Percentiles rank a stretch among this genome's conserved stretches.
phyloP scores from a whole-genome alignment of 2,888 invertebrate species.

The Chrysolina haemoptera region DNA sequence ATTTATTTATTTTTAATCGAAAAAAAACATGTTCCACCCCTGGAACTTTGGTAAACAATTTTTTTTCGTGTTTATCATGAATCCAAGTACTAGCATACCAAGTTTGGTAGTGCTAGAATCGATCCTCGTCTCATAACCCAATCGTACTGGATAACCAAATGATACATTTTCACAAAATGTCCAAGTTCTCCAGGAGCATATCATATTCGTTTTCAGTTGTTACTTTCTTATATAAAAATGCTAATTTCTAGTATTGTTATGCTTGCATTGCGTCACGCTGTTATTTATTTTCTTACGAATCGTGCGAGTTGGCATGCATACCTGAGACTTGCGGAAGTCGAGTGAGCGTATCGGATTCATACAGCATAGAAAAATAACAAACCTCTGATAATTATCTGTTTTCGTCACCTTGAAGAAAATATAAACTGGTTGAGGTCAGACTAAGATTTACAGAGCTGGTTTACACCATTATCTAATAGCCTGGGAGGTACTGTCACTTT shows the following conservation, averaged over 20 bases:
- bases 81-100: too few relatives aligned
- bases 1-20: too few relatives aligned
- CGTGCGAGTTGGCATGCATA: constrained; percentile 1
- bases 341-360: not conserved
- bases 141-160: too few relatives aligned
- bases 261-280: constrained; percentile 30
- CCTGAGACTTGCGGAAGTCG: not conserved
- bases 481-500: too few relatives aligned
- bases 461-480: too few relatives aligned
- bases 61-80: too few relatives aligned
- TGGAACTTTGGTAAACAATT: too few relatives aligned
- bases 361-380: constrained; percentile 4
- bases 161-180: too few relatives aligned
- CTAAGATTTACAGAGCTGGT: not conserved
- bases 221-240: constrained; percentile 32
- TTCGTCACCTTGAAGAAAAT: constrained; percentile 12
- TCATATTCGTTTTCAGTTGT: constrained; percentile 14
- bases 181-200: not conserved
- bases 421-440: not conserved
- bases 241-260: constrained; percentile 28
- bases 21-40: too few relatives aligned
- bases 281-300: constrained; percentile 6
- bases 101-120: too few relatives aligned
- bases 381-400: not conserved
- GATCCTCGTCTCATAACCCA: too few relatives aligned